These are phyloP conservation scores for Tinea semifulvella DNA, from an alignment of 2,888 invertebrate genomes.

Conservation along the genomic window DNA sequence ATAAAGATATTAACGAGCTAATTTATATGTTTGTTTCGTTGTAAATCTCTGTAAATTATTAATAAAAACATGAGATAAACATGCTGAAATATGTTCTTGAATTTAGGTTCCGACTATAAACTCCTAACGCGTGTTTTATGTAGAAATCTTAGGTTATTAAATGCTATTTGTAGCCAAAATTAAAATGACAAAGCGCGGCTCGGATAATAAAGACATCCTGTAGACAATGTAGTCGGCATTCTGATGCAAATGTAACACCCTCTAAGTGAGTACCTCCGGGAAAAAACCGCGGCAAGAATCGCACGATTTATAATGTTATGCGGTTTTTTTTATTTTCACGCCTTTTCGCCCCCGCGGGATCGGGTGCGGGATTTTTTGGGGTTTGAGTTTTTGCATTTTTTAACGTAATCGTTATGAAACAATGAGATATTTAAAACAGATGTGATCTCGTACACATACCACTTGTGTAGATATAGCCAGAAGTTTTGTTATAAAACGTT, in stretches of 20 bases:
- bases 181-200: constrained; percentile 33
- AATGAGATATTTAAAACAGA: too few relatives aligned
- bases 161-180: constrained; percentile 58
- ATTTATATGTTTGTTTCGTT: too few relatives aligned
- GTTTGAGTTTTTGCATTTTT: background rate
- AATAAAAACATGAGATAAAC: background rate
- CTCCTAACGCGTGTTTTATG: background rate
- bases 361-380: background rate
- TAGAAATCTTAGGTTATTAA: constrained; percentile 42
- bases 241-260: constrained; percentile 42
- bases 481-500: too few relatives aligned
- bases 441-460: too few relatives aligned
- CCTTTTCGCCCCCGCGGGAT: background rate
- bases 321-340: background rate
- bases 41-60: too few relatives aligned
- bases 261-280: constrained; percentile 26
- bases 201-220: constrained; percentile 5
- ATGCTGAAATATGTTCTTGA: background rate
- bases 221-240: constrained; percentile 26
- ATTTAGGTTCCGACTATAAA: background rate
- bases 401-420: background rate
- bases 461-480: too few relatives aligned
- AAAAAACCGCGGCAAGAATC: constrained; percentile 14
- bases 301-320: constrained; percentile 1
- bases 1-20: too few relatives aligned